These are phyloP conservation scores for Zaprionus obscuricornis DNA, from an alignment of 2,888 invertebrate species.

Conservation along the genomic window DNA sequence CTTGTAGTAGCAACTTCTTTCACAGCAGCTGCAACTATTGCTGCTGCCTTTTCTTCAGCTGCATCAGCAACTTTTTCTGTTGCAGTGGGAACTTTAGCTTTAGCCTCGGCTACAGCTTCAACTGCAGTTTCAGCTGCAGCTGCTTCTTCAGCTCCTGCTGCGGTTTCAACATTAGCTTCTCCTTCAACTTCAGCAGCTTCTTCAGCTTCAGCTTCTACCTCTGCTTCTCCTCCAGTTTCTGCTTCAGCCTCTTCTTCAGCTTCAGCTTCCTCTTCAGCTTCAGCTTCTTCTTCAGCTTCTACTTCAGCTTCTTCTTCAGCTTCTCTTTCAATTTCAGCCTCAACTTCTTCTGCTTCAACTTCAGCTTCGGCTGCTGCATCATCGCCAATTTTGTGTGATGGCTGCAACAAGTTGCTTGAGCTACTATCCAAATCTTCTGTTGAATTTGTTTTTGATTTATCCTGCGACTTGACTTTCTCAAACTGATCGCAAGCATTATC, in stretches of 20 bases:
- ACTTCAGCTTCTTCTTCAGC: conserved; percentile 21
- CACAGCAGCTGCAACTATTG: no score
- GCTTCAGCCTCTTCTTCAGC: conserved; percentile 21
- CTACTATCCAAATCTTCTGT: conserved; percentile 71
- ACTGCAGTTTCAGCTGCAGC: no score
- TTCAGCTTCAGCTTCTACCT: conserved; percentile 2
- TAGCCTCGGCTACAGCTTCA: no score
- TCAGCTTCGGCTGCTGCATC: conserved; percentile 12
- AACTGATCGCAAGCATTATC: conserved; percentile 81
- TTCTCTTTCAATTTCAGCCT: conserved; percentile 5
- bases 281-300: background rate
- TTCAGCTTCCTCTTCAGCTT: background rate
- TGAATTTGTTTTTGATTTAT: conserved; percentile 26
- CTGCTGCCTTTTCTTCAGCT: no score
- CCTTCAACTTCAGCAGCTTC: background rate
- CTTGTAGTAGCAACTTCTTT: no score
- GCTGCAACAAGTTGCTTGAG: conserved; percentile 77
- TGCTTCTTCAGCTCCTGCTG: no score
- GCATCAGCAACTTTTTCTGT: conserved; percentile 15
- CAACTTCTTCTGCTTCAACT: conserved; percentile 21
- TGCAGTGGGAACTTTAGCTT: conserved; percentile 8
- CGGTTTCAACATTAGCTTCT: background rate
- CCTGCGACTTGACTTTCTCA: conserved; percentile 49
- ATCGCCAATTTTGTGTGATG: conserved; percentile 51
- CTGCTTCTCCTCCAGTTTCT: background rate